A percentile compares a stretch with the other conserved stretches of the same genome.
Conservation (phyloP, 1,140 invertebrate species). For the Drosophila ogumai region DNA sequence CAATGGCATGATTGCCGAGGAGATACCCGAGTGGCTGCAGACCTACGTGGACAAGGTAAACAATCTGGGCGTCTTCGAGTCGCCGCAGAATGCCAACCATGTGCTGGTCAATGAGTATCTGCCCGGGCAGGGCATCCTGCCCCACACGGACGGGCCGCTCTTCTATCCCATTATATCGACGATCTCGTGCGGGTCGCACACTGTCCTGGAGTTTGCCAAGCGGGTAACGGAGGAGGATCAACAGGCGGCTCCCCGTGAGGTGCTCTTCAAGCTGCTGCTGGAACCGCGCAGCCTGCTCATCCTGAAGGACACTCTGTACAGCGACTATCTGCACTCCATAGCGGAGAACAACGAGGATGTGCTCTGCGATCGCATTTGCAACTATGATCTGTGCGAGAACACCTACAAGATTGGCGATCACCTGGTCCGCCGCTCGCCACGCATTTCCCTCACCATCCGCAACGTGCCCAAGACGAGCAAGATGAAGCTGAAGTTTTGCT, state of each 20-base stretch:
- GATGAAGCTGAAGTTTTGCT: constrained; percentile 88
- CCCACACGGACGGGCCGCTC: constrained; percentile 97
- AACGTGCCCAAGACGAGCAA: constrained; percentile 96
- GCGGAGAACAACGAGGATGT: constrained; percentile 90
- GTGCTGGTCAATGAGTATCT: constrained; percentile 98
- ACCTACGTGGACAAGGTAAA: constrained; percentile 91
- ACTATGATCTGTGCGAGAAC: constrained; percentile 88
- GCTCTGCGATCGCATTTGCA: constrained; percentile 89
- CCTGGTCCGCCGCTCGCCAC: constrained; percentile 88
- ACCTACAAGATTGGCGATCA: constrained; percentile 86
- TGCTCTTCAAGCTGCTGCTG: constrained; percentile 89
- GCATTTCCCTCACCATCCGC: constrained; percentile 97
- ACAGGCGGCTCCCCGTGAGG: constrained; percentile 24
- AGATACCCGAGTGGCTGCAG: constrained; percentile 94
- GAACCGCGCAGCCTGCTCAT: constrained; percentile 95
- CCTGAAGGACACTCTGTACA: constrained; percentile 93
- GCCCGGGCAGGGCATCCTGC: constrained; percentile 96
- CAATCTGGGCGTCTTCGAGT: constrained; percentile 90
- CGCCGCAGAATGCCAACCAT: constrained; percentile 94
- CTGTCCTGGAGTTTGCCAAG: constrained; percentile 90
- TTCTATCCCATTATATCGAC: constrained; percentile 97
- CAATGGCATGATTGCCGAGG: constrained; percentile 97
- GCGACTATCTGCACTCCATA: constrained; percentile 95
- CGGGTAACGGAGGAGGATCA: constrained; percentile 29
- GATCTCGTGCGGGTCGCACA: constrained; percentile 95